phyloP scores from a whole-genome alignment of 2,888 invertebrate genomes.

The Archips xylosteana region DNA sequence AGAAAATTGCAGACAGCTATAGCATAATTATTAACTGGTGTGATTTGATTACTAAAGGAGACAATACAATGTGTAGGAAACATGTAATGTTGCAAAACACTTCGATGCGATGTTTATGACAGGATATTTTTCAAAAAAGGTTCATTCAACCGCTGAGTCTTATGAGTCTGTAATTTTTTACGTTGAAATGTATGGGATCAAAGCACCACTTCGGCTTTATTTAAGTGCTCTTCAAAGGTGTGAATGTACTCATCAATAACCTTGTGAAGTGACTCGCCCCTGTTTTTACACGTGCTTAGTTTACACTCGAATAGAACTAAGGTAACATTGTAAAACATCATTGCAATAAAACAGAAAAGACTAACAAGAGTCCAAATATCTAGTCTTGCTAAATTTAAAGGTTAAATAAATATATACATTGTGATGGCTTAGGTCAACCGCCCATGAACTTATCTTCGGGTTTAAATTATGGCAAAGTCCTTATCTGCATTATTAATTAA shows the following conservation, averaged over 20 bases:
- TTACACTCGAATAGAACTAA: neutral
- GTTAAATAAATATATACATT: too few species aligned
- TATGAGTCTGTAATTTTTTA: neutral
- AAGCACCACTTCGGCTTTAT: neutral
- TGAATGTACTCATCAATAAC: neutral
- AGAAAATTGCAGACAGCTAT: neutral
- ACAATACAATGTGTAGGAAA: neutral
- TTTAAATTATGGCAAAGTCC: too few species aligned
- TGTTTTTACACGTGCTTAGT: neutral
- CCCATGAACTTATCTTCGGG: too few species aligned
- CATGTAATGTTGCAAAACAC: too few species aligned
- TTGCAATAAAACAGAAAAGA: neutral
- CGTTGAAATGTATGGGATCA: neutral
- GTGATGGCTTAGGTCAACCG: too few species aligned
- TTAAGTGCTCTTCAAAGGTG: neutral
- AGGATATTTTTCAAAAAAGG: neutral
- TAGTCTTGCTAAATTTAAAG: too few species aligned
- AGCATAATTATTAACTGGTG: neutral
- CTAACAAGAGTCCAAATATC: too few species aligned
- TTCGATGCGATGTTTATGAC: neutral
- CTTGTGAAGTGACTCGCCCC: neutral
- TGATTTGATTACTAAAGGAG: neutral
- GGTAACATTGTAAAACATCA: neutral
- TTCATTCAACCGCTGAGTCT: neutral
- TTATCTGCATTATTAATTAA: too few species aligned